A percentile compares a stretch with the other conserved stretches of the same genome.
Conservation (phyloP, 2,888 invertebrate species). For the Alcis repandata region DNA sequence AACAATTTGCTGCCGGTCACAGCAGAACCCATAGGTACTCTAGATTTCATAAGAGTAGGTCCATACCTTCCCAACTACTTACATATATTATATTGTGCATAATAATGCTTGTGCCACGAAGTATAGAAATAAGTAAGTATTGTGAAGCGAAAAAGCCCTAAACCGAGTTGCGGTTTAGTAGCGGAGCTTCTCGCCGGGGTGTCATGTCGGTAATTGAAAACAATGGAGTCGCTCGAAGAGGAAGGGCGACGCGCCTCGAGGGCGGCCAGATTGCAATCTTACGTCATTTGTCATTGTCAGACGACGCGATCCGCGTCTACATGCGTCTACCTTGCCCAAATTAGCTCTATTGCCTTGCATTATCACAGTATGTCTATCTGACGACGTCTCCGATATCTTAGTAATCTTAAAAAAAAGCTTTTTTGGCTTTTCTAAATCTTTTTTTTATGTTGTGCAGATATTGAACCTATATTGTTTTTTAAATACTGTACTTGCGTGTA, state of each 20-base stretch:
- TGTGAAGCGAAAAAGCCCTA: slow-evolving; percentile 74
- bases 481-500: neutral
- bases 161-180: slow-evolving; percentile 79
- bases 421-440: too few species aligned
- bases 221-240: slow-evolving; percentile 81
- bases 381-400: neutral
- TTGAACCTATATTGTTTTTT: too few species aligned
- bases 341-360: slow-evolving; percentile 62
- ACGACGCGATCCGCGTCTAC: slow-evolving; percentile 74
- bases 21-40: too few species aligned
- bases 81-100: too few species aligned
- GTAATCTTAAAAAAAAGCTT: too few species aligned
- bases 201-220: slow-evolving; percentile 86
- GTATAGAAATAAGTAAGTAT: slow-evolving; percentile 7
- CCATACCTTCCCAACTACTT: too few species aligned
- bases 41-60: too few species aligned
- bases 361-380: slow-evolving; percentile 6
- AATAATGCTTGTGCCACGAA: neutral
- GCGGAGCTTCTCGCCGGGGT: slow-evolving; percentile 74
- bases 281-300: slow-evolving; percentile 93
- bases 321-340: slow-evolving; percentile 75
- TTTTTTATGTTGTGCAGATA: too few species aligned
- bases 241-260: slow-evolving; percentile 77
- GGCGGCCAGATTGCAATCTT: slow-evolving; percentile 91
- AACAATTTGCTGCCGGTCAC: too few species aligned